phyloP scores from a whole-genome alignment of 2,113 vertebrate genomes.

The Sinocyclocheilus anshuiensis region DNA sequence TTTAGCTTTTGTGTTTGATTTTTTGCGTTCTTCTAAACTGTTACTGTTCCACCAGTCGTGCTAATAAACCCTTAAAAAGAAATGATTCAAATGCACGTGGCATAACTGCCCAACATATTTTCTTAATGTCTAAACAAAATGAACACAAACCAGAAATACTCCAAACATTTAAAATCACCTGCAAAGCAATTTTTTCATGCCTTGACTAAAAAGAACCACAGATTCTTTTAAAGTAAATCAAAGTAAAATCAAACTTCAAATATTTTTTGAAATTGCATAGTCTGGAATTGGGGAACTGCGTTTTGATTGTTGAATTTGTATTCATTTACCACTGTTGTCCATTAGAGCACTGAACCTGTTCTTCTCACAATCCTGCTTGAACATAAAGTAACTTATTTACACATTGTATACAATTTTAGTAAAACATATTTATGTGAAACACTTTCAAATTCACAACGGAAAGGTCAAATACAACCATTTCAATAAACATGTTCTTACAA shows the following conservation, averaged over 20 bases:
- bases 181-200: background rate
- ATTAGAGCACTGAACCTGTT: slow-evolving; percentile 49
- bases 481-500: too few species aligned
- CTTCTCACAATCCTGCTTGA: slow-evolving; percentile 53
- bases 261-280: slow-evolving; percentile 76
- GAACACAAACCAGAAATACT: background rate
- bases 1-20: background rate
- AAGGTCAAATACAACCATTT: too few species aligned
- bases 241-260: background rate
- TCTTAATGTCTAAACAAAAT: background rate
- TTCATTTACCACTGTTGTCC: slow-evolving; percentile 52
- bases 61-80: background rate
- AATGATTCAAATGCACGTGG: background rate
- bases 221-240: too few species aligned
- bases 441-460: too few species aligned
- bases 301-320: slow-evolving; percentile 66
- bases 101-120: background rate
- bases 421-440: too few species aligned
- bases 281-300: slow-evolving; percentile 82
- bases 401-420: too few species aligned
- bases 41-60: background rate
- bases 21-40: background rate
- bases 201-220: background rate
- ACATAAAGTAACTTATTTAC: background rate
- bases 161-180: background rate